phyloP scores from a whole-genome alignment of 2,888 invertebrate genomes.

The Polietes domitor region DNA sequence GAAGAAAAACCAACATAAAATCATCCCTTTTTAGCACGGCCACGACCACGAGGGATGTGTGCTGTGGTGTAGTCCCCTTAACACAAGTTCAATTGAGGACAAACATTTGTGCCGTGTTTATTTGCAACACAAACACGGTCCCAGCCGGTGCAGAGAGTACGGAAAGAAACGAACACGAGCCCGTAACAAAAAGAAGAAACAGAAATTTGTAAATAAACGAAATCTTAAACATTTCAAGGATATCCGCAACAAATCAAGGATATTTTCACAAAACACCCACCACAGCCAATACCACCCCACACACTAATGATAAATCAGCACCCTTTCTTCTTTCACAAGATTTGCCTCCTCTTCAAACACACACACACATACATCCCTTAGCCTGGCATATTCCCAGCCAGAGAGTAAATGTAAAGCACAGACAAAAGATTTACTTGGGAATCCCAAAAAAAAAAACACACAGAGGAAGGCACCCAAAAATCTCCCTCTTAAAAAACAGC shows the following conservation, averaged over 20 bases:
- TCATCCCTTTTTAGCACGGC: conserved; percentile 38
- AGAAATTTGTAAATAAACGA: conserved; percentile 9
- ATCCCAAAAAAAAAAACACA: background rate
- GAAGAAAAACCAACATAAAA: background rate
- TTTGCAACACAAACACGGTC: conserved; percentile 6
- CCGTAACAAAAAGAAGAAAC: conserved; percentile 3
- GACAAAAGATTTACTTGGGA: background rate
- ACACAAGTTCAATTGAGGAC: conserved; percentile 63
- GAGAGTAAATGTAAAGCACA: conserved; percentile 1
- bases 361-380: background rate
- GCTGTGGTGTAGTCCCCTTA: conserved; percentile 24
- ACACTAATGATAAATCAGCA: conserved; percentile 45
- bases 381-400: background rate
- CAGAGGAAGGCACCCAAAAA: background rate
- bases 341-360: background rate
- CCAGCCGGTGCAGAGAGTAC: conserved; percentile 20
- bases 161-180: conserved; percentile 35
- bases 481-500: conserved; percentile 30
- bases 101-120: conserved; percentile 34
- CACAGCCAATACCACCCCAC: conserved; percentile 24
- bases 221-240: conserved; percentile 61
- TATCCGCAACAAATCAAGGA: conserved; percentile 67
- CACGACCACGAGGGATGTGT: too few relatives aligned
- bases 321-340: conserved; percentile 41
- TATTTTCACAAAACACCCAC: conserved; percentile 56